Evolutionary conservation across 2,888 invertebrate species (phyloP), one percentile per base, ranked within the genome.

Genomic region (Folsomia candida): DNA sequence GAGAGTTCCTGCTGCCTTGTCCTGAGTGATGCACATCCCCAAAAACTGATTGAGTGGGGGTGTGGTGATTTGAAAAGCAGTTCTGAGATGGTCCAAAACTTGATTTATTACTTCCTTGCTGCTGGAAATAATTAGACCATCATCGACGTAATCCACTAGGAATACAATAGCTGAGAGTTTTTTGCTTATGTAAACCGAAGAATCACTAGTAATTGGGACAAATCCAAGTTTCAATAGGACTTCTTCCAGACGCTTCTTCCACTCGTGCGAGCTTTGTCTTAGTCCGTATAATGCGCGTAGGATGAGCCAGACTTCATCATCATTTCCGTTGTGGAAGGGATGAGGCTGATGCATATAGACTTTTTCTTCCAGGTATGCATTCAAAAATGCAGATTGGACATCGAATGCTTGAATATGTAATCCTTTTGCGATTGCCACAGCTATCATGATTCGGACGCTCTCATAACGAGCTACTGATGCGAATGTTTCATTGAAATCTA

Each of bases 241-340:
- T 6, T 63, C 20, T 11, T 11, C 37, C 57, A 80, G 68, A 11
- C 54, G 68, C 18, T 74, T 24, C 26, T 75, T 72, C 78, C 80
- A 80, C 1, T 68, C 71, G 20, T 76, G n/a, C 2, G 76, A 74
- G 1, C 78, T 62, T 70, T 80, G 77, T 57, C 80, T 80, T 1
- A 80, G 68, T 1, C 79, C 78, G 65, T 80, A 80, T 1, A 80
- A 20, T 18, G 70, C 69, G 29, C 74, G 75, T 2, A 61, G n/a
- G 1, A 80, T 65, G 60, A 58, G 63, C 58, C 74, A 75, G 2
- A 67, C 69, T 18, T 14, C 25, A 22, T 60, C 54, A 1, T 24
- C 25, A 11, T 25, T 51, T 22, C 51, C 11, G 1, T 28, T n/a
- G 1, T 4, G 2, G 58, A 22, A 68, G 2, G 69, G 69, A 9